Base-by-base conservation (phyloP, 2,113 vertebrate genomes). In the Prionailurus bengalensis region DNA sequence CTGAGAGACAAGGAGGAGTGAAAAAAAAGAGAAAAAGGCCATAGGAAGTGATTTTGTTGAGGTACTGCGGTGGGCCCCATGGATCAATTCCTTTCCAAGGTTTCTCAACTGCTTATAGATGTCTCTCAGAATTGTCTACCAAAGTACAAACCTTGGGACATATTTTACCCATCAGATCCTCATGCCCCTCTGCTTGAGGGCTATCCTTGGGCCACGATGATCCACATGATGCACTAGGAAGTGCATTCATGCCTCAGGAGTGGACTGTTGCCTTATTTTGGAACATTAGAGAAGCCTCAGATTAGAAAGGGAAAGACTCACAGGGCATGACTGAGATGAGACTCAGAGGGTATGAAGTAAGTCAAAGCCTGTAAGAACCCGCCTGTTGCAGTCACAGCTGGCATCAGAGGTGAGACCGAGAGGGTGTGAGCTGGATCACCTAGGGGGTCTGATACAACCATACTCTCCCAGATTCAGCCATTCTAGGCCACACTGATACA, bases 381-480 rank as follows among this genome's bases (percentile, higher is more conserved):
- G n/a, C 25, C 48, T 84, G 36, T 55, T 29, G 25, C 33, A 45
- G 15, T 9, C 53, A 55, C 42, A 58, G 2, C 42, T 73, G 31
- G 25, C 6, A 15, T 93, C 80, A 36, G 58, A 83, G n/a, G 5
- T 73, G 36, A 90, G 19, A 7, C 42, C 61, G 42, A 66, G 55
- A 70, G 23, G 25, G 31, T 71, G 5, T 65, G 42, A 94, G 23
- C 2, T 70, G 4, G 19, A 48, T 1, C 21, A n/a, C 36, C 0
- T 11, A 68, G 7, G 13, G 0, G 27, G 31, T 61, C 14, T 70
- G 39, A 45, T 25, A 5, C 0, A 86, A 2, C 4, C 19, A 3
- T 5, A 76, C 2, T 68, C 21, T 58, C 13, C 48, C 11, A 33
- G 23, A n/a, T n/a, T 15, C 16, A 82, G 4, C 42, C 61, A 15